Percentiles rank a stretch among this genome's conserved stretches.
These are phyloP conservation scores for Phymastichus coffea DNA, from an alignment of 1,140 invertebrate genomes.

Conservation along the genomic window DNA sequence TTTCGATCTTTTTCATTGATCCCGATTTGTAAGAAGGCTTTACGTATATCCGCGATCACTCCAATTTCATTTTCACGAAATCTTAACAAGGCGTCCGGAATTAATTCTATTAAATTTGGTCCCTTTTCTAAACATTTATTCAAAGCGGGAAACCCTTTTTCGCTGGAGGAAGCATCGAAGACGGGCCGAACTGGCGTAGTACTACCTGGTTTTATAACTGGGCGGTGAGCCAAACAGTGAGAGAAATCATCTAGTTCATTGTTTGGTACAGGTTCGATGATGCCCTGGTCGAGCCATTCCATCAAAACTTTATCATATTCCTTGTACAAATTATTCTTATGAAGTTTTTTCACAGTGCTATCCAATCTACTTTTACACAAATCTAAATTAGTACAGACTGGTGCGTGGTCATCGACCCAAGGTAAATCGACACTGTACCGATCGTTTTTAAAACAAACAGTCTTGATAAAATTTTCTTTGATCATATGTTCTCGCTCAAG, in stretches of 20 bases:
- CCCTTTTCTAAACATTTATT: conserved; percentile 48
- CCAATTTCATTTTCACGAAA: conserved; percentile 31
- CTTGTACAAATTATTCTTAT: conserved; percentile 28
- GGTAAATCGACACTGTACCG: conserved; percentile 41
- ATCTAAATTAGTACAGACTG: conserved; percentile 29
- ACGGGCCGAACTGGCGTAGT: conserved; percentile 38
- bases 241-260: conserved; percentile 13
- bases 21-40: conserved; percentile 34
- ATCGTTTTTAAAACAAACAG: conserved; percentile 35
- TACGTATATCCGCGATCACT: conserved; percentile 35
- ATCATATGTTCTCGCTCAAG: conserved; percentile 33
- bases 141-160: conserved; percentile 33
- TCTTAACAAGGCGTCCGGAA: conserved; percentile 12
- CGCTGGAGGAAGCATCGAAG: conserved; percentile 40
- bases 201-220: conserved; percentile 36
- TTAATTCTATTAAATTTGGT: conserved; percentile 23
- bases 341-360: conserved; percentile 31
- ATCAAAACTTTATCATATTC: conserved; percentile 42
- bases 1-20: conserved; percentile 6
- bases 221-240: conserved; percentile 44
- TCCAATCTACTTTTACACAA: conserved; percentile 30
- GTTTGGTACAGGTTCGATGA: conserved; percentile 38
- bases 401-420: conserved; percentile 38
- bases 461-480: conserved; percentile 39
- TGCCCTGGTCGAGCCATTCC: conserved; percentile 35